Percentiles rank a stretch among this genome's conserved stretches.
phyloP scores from a whole-genome alignment of 1,140 invertebrate genomes.

The Drosophila eugracilis region DNA sequence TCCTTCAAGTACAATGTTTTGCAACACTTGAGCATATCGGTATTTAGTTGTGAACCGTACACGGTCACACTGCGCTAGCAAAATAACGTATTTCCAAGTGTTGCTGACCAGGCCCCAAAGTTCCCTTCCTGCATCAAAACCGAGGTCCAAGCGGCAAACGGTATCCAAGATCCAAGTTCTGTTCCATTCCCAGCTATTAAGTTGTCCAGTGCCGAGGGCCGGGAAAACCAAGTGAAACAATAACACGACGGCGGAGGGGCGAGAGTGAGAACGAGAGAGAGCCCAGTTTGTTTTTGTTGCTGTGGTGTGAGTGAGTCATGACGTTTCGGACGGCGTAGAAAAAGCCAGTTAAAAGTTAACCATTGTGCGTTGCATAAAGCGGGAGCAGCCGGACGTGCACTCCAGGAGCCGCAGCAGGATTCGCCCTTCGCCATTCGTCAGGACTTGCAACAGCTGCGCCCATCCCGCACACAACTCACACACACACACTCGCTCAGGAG shows the following conservation, averaged over 20 bases:
- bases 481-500: constrained; percentile 7
- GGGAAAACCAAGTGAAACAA: neutral
- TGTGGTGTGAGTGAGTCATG: constrained; percentile 58
- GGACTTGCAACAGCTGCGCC: constrained; percentile 61
- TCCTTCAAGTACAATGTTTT: neutral
- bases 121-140: neutral
- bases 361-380: constrained; percentile 50
- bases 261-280: constrained; percentile 17
- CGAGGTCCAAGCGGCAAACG: neutral
- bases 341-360: constrained; percentile 41
- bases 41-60: neutral
- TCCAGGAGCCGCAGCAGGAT: constrained; percentile 4
- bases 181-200: too few relatives aligned
- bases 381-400: constrained; percentile 10
- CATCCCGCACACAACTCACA: constrained; percentile 11
- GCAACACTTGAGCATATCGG: neutral
- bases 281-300: constrained; percentile 53
- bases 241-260: neutral
- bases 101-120: neutral
- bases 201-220: constrained; percentile 3
- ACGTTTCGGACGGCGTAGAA: constrained; percentile 55
- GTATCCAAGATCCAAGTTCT: neutral
- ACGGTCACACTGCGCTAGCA: constrained; percentile 7
- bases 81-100: constrained; percentile 8
- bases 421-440: constrained; percentile 1